Base-by-base conservation (phyloP, 2,113 vertebrate genomes). In the Plecotus auritus region DNA sequence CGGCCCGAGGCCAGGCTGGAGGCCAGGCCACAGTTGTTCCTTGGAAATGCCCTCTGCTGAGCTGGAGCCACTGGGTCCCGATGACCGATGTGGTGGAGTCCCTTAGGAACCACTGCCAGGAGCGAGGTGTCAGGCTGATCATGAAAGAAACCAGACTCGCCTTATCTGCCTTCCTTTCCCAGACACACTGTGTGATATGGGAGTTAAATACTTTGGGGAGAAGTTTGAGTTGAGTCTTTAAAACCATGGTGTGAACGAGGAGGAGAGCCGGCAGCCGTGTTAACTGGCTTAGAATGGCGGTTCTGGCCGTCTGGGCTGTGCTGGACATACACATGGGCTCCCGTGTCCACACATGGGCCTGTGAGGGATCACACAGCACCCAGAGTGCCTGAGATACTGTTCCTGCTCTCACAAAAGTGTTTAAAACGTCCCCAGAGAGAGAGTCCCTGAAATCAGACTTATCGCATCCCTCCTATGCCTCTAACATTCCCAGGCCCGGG, bases 151-250 rank as follows among this genome's bases (percentile, higher is more conserved):
- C 90, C 97, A 97, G 97, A 94, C 96, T 82, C 45, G 3, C 88
- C 72, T 97, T 97, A 97, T 97, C 97, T 92, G 97, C 82, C 92
- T 94, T 94, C 93, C 95, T 88, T 95, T 92, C 90, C 96, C 96
- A 92, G 92, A 95, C 95, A 59, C 85, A 64, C 86, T 61, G 82
- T 80, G 93, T 49, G 96, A 97, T 97, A 97, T 96, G 72, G 37
- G 76, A 56, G 87, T 77, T 82, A 45, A 82, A 72, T 72, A 45
- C 95, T 90, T 61, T 51, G 23, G 81, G 89, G 90, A 90, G 72
- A 74, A 28, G 67, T 85, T 93, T 77, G 91, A 82, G 76, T 59
- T 2, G 66, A 88, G 92, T 88, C 77, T 96, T 87, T 56, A 90
- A 94, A 92, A 74, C 67, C 3, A 7, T 51, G 66, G 32, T 22